phyloP scores from a whole-genome alignment of 92 coral and sea anemone species.

The Epizoanthus stellaris region DNA sequence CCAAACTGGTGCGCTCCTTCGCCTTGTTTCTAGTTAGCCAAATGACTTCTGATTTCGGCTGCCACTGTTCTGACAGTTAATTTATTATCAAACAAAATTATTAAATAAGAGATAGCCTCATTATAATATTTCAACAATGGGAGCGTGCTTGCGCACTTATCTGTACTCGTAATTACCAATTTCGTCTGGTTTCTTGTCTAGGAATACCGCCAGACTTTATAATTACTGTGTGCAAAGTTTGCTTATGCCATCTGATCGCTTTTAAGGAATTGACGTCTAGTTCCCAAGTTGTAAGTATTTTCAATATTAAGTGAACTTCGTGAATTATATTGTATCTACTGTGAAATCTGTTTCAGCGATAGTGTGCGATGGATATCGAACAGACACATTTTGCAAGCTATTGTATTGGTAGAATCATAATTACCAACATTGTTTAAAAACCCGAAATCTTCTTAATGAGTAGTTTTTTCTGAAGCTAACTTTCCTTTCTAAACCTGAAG shows the following conservation, averaged over 20 bases:
- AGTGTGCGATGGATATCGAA: too few species aligned
- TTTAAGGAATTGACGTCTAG: neutral
- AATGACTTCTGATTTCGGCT: neutral
- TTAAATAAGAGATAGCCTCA: conserved; percentile 1
- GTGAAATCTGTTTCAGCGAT: neutral
- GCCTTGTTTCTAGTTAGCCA: neutral
- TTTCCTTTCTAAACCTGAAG: neutral
- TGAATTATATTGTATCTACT: neutral
- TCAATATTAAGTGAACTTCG: neutral
- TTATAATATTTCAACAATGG: neutral
- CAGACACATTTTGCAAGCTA: neutral
- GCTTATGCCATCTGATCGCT: neutral
- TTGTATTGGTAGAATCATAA: neutral
- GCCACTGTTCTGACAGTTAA: conserved; percentile 6
- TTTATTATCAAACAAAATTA: conserved; percentile 7
- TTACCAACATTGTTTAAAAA: neutral
- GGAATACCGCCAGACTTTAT: neutral
- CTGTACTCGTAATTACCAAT: neutral
- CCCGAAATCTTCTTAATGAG: neutral
- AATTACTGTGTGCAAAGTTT: neutral
- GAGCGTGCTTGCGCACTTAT: neutral
- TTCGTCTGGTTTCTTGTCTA: neutral
- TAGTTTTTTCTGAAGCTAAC: neutral
- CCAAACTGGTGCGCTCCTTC: neutral
- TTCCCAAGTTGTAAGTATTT: neutral